Evolutionary conservation across 2,113 vertebrate species (phyloP).

Genomic region (Aphyosemion australe): DNA sequence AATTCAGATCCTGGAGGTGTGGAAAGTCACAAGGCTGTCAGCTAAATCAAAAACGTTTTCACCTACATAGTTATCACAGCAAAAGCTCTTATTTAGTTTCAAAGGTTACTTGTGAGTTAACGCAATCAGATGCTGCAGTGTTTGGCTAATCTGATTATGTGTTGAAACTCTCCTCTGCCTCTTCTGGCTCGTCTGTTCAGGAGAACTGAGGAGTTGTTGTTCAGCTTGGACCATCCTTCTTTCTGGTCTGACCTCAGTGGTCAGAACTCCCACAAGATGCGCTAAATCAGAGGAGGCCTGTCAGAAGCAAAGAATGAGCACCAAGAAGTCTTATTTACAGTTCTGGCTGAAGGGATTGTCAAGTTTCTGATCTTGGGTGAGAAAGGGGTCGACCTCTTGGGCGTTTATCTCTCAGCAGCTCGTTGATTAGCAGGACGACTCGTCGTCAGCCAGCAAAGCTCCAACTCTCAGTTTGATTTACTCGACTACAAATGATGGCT

Average conservation of each 20-base stretch:
- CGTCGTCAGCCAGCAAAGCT: no score
- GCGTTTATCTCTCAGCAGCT: slow-evolving; percentile 38
- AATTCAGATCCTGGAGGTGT: slow-evolving; percentile 2
- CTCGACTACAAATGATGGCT: no score
- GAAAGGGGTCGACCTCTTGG: slow-evolving; percentile 10
- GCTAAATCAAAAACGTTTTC: background rate
- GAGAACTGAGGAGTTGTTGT: slow-evolving; percentile 52
- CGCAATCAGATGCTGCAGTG: background rate
- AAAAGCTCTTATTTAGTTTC: slow-evolving; percentile 28
- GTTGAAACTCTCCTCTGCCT: slow-evolving; percentile 7
- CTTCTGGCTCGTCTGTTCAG: background rate
- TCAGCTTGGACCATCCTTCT: slow-evolving; percentile 24
- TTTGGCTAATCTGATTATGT: slow-evolving; percentile 14
- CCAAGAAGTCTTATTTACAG: slow-evolving; percentile 22
- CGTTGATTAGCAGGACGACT: slow-evolving; percentile 44
- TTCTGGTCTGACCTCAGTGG: slow-evolving; percentile 28
- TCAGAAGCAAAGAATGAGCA: slow-evolving; percentile 17
- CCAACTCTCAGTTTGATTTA: background rate
- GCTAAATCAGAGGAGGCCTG: slow-evolving; percentile 47
- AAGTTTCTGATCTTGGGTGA: slow-evolving; percentile 47
- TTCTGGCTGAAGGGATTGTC: slow-evolving; percentile 13
- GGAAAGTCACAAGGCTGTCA: slow-evolving; percentile 39
- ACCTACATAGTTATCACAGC: slow-evolving; percentile 13
- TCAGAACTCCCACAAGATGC: slow-evolving; percentile 56
- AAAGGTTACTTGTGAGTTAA: slow-evolving; percentile 30